phyloP scores from a whole-genome alignment of 1,140 invertebrate species.

The Drosophila kepulauana region DNA sequence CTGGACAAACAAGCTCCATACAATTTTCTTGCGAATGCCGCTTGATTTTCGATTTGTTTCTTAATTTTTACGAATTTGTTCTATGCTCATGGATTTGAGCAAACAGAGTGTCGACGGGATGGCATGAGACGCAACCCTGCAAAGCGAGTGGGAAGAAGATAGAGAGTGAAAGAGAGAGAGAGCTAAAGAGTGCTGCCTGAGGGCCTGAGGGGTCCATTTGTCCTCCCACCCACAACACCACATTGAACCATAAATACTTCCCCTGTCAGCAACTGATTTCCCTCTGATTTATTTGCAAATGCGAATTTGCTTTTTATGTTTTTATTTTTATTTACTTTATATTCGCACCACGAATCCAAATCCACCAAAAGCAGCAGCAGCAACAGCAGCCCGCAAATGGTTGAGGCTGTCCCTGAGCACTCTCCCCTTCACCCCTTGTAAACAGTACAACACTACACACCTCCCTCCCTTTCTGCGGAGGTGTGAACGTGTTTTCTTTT shows the following conservation, averaged over 20 bases:
- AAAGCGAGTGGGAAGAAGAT: not conserved
- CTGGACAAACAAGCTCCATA: constrained; percentile 73
- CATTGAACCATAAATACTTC: constrained; percentile 79
- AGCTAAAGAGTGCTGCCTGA: constrained; percentile 8
- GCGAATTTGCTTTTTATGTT: constrained; percentile 84
- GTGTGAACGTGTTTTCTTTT: constrained; percentile 74
- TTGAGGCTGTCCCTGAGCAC: constrained; percentile 41
- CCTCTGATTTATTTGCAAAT: constrained; percentile 84
- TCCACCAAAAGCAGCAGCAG: not conserved
- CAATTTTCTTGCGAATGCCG: constrained; percentile 61
- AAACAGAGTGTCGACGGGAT: constrained; percentile 35
- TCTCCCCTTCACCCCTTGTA: not conserved
- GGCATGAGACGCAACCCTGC: constrained; percentile 21
- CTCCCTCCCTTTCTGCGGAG: constrained; percentile 30
- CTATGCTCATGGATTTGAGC: constrained; percentile 63
- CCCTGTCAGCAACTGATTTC: constrained; percentile 82
- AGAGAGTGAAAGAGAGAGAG: no score
- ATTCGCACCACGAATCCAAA: constrained; percentile 75
- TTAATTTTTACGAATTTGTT: constrained; percentile 83
- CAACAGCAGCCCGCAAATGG: constrained; percentile 46
- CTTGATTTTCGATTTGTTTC: constrained; percentile 84
- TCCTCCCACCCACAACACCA: constrained; percentile 24
- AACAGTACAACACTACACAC: not conserved
- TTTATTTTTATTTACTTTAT: constrained; percentile 82
- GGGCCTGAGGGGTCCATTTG: constrained; percentile 51